Percentiles rank a stretch among this genome's conserved stretches.
Evolutionary conservation across 37 sponge, comb jelly and placozoan species (phyloP).

Genomic region (Tethya wilhelma): DNA sequence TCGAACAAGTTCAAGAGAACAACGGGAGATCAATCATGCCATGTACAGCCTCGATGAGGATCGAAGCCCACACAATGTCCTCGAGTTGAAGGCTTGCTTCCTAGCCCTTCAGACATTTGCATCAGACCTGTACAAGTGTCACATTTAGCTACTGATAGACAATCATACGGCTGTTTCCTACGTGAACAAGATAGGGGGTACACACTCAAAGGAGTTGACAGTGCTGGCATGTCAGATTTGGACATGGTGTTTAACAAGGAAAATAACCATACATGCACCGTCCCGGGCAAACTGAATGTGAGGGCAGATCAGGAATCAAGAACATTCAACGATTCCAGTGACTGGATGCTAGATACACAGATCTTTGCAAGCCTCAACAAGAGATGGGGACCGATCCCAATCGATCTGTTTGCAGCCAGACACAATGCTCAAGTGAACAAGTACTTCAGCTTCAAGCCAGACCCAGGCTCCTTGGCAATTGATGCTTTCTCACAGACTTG

Average conservation of each 20-base stretch:
- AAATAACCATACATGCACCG: slow-evolving; percentile 11
- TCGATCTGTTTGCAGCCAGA: slow-evolving; percentile 35
- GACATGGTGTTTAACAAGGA: slow-evolving; percentile 33
- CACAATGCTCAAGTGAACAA: slow-evolving; percentile 6
- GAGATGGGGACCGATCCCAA: background rate
- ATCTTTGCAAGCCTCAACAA: background rate
- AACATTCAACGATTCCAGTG: no score
- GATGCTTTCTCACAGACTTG: no score
- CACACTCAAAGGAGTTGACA: slow-evolving; percentile 5
- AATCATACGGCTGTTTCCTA: slow-evolving; percentile 29
- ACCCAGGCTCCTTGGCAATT: no score
- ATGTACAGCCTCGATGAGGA: no score
- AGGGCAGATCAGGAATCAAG: slow-evolving; percentile 26
- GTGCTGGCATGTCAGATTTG: slow-evolving; percentile 20
- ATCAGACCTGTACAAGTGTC: background rate
- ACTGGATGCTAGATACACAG: slow-evolving; percentile 19
- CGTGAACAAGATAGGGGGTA: slow-evolving; percentile 35
- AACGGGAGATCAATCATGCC: slow-evolving; percentile 18
- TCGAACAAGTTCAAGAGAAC: background rate
- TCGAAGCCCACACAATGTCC: slow-evolving; percentile 17
- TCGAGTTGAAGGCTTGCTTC: slow-evolving; percentile 32
- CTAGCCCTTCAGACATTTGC: slow-evolving; percentile 17
- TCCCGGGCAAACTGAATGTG: slow-evolving; percentile 27
- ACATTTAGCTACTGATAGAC: slow-evolving; percentile 32
- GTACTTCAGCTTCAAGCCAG: slow-evolving; percentile 36